Percentiles rank a stretch among this genome's conserved stretches.
Conservation (phyloP, 2,797 vertebrate species). For the Muscicapa comitata region DNA sequence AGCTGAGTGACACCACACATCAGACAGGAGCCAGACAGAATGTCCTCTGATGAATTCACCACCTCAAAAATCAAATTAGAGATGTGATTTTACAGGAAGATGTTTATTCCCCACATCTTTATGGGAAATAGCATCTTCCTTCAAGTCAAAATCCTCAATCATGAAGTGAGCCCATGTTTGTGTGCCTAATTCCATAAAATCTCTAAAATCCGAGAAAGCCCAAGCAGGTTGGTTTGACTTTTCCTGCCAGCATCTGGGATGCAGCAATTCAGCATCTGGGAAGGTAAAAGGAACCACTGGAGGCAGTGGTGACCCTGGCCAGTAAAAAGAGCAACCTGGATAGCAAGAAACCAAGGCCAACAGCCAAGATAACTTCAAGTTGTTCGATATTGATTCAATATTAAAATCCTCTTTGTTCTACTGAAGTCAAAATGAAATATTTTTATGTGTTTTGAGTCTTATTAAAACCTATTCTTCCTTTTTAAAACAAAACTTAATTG, state of each 20-base stretch:
- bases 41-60: background rate
- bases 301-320: background rate
- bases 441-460: slow-evolving; percentile 10
- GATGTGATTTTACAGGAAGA: background rate
- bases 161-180: background rate
- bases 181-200: background rate
- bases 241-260: background rate
- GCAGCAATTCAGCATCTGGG: background rate
- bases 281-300: background rate
- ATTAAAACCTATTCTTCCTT: slow-evolving; percentile 24
- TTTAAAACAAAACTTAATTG: slow-evolving; percentile 27
- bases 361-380: background rate
- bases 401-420: background rate
- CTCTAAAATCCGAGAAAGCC: background rate
- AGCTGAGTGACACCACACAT: background rate
- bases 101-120: background rate
- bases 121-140: background rate
- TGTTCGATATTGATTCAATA: background rate
- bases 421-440: background rate
- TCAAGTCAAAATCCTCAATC: background rate
- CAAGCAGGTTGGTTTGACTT: background rate
- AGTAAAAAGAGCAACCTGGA: background rate
- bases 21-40: background rate
- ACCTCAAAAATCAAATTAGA: background rate
- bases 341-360: background rate